phyloP scores from a whole-genome alignment of 2,113 vertebrate species.

The Dicerorhinus sumatrensis region DNA sequence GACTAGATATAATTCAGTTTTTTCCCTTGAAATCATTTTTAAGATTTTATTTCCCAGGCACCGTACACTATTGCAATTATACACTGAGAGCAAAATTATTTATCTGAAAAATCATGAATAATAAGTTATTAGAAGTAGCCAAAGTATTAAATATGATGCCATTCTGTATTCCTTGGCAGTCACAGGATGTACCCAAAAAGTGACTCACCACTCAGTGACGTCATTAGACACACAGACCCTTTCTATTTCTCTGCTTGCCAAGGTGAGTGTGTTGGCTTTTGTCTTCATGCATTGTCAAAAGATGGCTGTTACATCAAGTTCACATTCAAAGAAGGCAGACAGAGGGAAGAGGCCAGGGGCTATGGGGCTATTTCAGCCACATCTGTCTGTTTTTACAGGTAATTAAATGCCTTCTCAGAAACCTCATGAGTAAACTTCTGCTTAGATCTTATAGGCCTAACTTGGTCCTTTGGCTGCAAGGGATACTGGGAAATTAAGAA shows the following conservation, averaged over 20 bases:
- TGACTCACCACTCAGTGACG: background rate
- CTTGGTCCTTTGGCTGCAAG: background rate
- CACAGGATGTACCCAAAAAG: too few species aligned
- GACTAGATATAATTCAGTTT: background rate
- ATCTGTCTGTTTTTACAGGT: background rate
- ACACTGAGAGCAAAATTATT: background rate
- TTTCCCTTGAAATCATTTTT: slow-evolving; percentile 17
- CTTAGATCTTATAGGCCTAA: background rate
- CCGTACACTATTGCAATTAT: background rate
- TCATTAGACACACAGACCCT: background rate
- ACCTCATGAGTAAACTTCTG: background rate
- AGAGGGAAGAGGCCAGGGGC: background rate
- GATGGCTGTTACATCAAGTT: background rate
- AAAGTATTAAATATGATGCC: background rate
- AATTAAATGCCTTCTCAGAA: background rate
- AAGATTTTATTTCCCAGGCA: background rate
- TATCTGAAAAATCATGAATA: background rate
- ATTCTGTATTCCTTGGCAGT: background rate
- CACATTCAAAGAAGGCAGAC: background rate
- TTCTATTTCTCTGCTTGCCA: background rate
- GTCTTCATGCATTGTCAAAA: background rate
- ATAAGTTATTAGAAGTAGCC: background rate
- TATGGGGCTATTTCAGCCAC: background rate
- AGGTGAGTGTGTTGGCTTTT: background rate
- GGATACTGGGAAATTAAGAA: background rate